Conservation (phyloP, 2,113 vertebrate species). For the Apodemus sylvaticus region DNA sequence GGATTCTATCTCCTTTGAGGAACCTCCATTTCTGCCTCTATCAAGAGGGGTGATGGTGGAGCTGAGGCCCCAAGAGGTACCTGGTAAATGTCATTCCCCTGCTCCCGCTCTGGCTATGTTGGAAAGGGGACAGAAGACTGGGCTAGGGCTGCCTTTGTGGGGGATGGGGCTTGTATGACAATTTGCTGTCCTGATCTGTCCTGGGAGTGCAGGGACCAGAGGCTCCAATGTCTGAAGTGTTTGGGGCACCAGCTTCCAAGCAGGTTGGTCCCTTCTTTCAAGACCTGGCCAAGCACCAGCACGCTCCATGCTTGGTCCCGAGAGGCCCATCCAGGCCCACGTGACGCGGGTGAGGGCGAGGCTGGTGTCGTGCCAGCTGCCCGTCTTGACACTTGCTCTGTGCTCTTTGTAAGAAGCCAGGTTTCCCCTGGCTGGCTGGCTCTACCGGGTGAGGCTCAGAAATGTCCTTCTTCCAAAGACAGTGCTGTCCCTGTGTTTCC, state of each 20-base stretch:
- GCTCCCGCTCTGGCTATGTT: fast-evolving
- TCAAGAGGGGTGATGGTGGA: not conserved
- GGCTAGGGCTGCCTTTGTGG: not conserved
- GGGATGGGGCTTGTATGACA: not conserved
- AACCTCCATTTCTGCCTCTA: not conserved
- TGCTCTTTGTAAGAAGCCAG: not conserved
- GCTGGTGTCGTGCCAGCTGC: not conserved
- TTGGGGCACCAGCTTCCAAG: not conserved
- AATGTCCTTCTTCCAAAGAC: not conserved
- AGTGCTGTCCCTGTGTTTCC: not conserved
- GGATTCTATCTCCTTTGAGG: not conserved
- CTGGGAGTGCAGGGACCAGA: not conserved
- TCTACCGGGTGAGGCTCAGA: not conserved
- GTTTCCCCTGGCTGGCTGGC: not conserved
- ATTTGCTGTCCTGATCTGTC: too few relatives aligned
- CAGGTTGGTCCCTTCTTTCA: too few relatives aligned
- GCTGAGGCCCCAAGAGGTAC: not conserved
- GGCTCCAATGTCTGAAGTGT: not conserved
- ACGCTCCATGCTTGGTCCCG: not conserved
- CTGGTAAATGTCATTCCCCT: not conserved
- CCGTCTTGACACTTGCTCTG: not conserved
- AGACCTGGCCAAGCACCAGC: not conserved
- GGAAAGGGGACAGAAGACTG: not conserved
- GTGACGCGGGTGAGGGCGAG: not conserved
- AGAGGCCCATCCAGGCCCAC: not conserved